Conservation (phyloP, 2,113 vertebrate genomes). For the Alectura lathami region DNA sequence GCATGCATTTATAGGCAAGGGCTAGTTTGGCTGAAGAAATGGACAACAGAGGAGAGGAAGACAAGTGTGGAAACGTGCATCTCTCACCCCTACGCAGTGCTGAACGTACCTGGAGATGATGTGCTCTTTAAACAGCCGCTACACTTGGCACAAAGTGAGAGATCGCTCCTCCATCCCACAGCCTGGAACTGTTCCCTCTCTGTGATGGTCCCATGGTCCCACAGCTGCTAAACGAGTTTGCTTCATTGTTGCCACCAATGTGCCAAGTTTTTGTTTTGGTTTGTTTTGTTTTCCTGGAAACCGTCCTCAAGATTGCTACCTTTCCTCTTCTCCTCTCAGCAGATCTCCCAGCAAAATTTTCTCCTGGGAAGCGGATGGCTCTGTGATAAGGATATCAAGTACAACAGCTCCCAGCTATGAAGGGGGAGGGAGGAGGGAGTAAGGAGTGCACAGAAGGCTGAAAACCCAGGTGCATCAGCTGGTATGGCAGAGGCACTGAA, state of each 20-base stretch:
- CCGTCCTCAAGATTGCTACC: neutral
- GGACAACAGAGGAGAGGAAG: neutral
- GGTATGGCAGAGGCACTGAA: neutral
- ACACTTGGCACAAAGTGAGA: neutral
- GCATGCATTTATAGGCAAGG: neutral
- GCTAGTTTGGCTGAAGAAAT: neutral
- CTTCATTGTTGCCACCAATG: neutral
- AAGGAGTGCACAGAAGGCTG: neutral
- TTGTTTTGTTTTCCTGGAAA: neutral
- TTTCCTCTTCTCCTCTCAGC: neutral
- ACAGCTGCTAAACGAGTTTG: neutral
- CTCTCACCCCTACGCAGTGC: neutral
- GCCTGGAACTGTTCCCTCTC: neutral
- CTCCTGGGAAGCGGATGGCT: neutral
- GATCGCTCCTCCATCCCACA: neutral
- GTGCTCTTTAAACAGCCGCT: neutral
- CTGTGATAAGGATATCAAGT: rapidly evolving
- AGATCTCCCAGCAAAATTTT: neutral
- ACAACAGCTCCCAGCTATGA: neutral
- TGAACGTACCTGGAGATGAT: neutral
- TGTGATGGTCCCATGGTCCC: rapidly evolving
- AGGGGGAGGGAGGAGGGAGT: neutral
- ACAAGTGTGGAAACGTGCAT: neutral
- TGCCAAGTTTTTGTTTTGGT: too few relatives aligned
- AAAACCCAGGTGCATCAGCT: neutral